These are phyloP conservation scores for Athalia rosae DNA, from an alignment of 2,888 invertebrate genomes.

Conservation along the genomic window DNA sequence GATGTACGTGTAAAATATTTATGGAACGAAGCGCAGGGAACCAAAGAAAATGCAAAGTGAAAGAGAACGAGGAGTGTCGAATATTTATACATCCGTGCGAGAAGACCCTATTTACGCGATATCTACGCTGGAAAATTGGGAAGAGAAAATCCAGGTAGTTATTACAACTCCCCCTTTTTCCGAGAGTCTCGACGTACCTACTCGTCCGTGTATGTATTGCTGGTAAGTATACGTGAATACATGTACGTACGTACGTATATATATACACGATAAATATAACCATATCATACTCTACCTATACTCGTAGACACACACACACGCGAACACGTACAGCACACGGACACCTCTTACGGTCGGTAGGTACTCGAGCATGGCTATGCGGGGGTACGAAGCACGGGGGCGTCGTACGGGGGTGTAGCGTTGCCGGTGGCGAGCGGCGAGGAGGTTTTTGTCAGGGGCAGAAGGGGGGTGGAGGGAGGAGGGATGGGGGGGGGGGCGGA, in stretches of 20 bases:
- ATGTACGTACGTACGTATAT: background rate
- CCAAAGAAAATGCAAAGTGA: background rate
- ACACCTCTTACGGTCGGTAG: background rate
- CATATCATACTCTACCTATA: too few species aligned
- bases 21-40: background rate
- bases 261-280: conserved; percentile 6
- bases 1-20: background rate
- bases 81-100: background rate
- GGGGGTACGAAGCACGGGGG: conserved; percentile 24
- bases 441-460: conserved; percentile 43
- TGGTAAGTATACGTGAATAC: background rate
- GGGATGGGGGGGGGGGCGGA: conserved; percentile 50
- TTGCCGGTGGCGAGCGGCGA: conserved; percentile 44
- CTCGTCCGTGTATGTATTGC: conserved; percentile 2
- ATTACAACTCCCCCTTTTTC: conserved; percentile 53
- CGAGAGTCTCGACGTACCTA: conserved; percentile 26
- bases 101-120: too few species aligned
- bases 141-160: conserved; percentile 59
- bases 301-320: too few species aligned
- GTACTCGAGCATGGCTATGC: conserved; percentile 22
- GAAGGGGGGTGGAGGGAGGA: conserved; percentile 52
- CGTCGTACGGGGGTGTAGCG: conserved; percentile 40
- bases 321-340: too few species aligned
- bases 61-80: background rate
- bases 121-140: background rate